Percentiles rank a stretch among this genome's conserved stretches.
Conservation (phyloP, 2,888 invertebrate genomes). For the Odontocolon sp. region DNA sequence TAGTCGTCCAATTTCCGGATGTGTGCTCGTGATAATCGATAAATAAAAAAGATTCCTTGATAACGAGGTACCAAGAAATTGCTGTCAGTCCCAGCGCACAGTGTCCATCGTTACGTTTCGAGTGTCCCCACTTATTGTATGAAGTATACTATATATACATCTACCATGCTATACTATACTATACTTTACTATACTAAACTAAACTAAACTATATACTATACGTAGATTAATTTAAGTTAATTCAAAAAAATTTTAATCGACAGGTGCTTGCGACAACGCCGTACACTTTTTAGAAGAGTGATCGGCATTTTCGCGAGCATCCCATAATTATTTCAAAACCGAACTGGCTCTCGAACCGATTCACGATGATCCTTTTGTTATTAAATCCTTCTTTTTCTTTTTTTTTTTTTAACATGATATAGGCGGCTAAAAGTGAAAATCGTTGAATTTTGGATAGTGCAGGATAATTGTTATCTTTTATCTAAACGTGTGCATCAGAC, state of each 20-base stretch:
- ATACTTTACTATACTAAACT: conserved; percentile 1
- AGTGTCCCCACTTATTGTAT: conserved; percentile 5
- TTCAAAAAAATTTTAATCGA: conserved; percentile 39
- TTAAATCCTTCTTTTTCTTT: background rate
- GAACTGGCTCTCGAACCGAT: conserved; percentile 51
- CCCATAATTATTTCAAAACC: conserved; percentile 55
- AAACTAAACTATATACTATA: conserved; percentile 36
- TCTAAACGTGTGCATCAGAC: background rate
- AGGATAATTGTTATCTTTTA: background rate
- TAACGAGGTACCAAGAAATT: background rate
- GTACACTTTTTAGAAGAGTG: background rate
- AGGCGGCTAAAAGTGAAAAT: background rate
- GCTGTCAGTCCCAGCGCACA: conserved; percentile 23
- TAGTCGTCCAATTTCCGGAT: conserved; percentile 24
- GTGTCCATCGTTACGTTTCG: conserved; percentile 19
- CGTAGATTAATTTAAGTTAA: conserved; percentile 22
- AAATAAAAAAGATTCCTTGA: conserved; percentile 31
- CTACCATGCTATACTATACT: conserved; percentile 14
- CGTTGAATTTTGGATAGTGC: background rate
- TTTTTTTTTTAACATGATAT: background rate
- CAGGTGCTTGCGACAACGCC: conserved; percentile 48
- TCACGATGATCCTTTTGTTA: conserved; percentile 34
- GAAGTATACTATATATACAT: conserved; percentile 9
- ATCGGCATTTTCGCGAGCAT: conserved; percentile 47
- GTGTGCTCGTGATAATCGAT: conserved; percentile 29